A percentile compares a stretch with the other conserved stretches of the same genome.
These are phyloP conservation scores for Percina caprodes DNA, from an alignment of 2,113 vertebrate genomes.

Conservation along the genomic window DNA sequence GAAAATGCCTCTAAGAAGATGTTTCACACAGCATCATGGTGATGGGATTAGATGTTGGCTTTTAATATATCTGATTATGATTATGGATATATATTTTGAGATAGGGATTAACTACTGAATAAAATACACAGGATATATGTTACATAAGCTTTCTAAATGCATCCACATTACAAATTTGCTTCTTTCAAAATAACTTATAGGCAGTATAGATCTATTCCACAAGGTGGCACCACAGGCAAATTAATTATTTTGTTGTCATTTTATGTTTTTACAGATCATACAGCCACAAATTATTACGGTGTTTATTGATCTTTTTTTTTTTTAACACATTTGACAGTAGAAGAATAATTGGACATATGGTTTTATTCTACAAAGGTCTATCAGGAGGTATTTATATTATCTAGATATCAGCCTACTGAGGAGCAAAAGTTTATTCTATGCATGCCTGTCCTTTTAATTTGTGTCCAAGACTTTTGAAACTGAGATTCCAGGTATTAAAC, in stretches of 20 bases:
- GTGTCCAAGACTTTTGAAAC: not conserved
- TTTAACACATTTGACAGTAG: not conserved
- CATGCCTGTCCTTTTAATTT: not conserved
- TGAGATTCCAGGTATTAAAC: not conserved
- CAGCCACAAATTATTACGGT: not conserved
- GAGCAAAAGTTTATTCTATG: not conserved
- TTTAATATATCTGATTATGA: not conserved
- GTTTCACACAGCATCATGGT: too few relatives aligned
- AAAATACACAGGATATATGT: not conserved
- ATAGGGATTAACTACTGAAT: not conserved
- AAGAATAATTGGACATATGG: too few relatives aligned
- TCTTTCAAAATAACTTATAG: not conserved
- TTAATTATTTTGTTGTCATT: not conserved
- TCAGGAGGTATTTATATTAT: not conserved
- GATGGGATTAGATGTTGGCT: not conserved
- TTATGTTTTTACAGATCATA: not conserved
- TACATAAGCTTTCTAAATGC: not conserved
- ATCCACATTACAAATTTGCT: not conserved
- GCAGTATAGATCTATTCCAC: conserved; percentile 24
- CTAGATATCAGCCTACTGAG: not conserved
- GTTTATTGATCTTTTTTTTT: not conserved
- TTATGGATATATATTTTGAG: not conserved
- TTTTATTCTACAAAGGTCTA: not conserved
- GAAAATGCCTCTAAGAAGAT: not conserved
- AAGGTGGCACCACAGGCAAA: conserved; percentile 64